Base-by-base conservation (phyloP, 2,113 vertebrate genomes). In the Gambusia affinis region DNA sequence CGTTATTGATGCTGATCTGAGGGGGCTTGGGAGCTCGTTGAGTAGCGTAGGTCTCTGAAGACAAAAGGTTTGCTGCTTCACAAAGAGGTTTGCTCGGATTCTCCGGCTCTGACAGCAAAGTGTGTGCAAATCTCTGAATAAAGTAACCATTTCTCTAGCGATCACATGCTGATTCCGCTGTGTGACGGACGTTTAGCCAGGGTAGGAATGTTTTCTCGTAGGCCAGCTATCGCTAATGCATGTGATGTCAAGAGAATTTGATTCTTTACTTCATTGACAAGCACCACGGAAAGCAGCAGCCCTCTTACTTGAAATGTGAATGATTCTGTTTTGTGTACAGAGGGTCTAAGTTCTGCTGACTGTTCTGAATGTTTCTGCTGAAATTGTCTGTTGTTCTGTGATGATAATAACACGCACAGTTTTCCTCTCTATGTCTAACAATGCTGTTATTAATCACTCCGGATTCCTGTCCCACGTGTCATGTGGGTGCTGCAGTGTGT, bases 401-500 rank as follows among this genome's bases (percentile, higher is more conserved):
- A 67, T 64, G 29, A 42, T 57, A 24, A 74, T 77, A 22, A 12
- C 14, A 22, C 22, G 22, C 54, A 74, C n/a, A 57, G 28, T 87
- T 68, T 83, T 78, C 27, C 67, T 84, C 64, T 87, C 65, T 66
- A 70, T 88, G 84, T 88, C 62, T 87, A 64, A 76, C 70, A 27
- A 76, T 82, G 75, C 79, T 91, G 81, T 82, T 76, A 84, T 87
- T 92, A 88, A 88, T 84, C 72, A 70, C 82, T 85, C 17, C 72
- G 90, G 92, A 91, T 88, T 90, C 87, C 82, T 91, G 84, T 89
- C 85, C 82, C 86, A 85, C 90, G 82, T 91, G 89, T 89, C 86
- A 85, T 86, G 85, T 91, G 88, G 87, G 84, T 87, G 87, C 89
- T 88, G 90, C 92, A 93, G 92, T 93, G 92, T 93, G 80, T 93